These are phyloP conservation scores for Alviniconcha strummeri DNA, from an alignment of 2,888 invertebrate genomes.

Conservation along the genomic window DNA sequence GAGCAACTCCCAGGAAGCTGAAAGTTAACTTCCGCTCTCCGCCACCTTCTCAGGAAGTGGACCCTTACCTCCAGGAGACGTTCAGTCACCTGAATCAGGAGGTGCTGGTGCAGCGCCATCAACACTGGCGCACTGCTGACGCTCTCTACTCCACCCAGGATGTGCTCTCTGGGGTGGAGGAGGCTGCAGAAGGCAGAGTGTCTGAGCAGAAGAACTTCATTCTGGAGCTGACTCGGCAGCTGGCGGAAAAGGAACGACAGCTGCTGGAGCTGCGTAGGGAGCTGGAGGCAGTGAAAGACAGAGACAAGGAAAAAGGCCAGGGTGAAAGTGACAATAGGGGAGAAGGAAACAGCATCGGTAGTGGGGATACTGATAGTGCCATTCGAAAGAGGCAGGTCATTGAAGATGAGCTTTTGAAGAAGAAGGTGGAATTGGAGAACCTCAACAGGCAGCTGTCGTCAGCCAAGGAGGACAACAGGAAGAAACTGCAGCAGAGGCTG, in stretches of 20 bases:
- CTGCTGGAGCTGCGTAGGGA: conserved; percentile 45
- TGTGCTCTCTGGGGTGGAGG: conserved; percentile 51
- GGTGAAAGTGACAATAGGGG: background rate
- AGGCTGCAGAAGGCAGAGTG: conserved; percentile 52
- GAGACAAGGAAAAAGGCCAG: conserved; percentile 15
- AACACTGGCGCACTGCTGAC: conserved; percentile 52
- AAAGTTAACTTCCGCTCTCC: conserved; percentile 18
- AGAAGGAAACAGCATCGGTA: background rate
- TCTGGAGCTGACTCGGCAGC: conserved; percentile 48
- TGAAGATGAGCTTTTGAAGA: conserved; percentile 27
- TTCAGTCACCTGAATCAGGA: conserved; percentile 39
- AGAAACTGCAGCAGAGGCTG: background rate
- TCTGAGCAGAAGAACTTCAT: conserved; percentile 55
- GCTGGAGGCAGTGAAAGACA: conserved; percentile 44
- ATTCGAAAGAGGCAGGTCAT: conserved; percentile 15
- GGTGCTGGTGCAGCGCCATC: conserved; percentile 49
- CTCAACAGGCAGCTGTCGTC: conserved; percentile 18
- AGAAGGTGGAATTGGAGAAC: conserved; percentile 26
- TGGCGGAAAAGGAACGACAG: conserved; percentile 51
- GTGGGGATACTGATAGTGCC: background rate
- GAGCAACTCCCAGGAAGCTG: background rate
- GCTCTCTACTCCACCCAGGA: conserved; percentile 55
- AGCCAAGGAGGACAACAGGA: conserved; percentile 27
- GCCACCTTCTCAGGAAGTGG: conserved; percentile 6
- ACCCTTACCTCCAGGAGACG: conserved; percentile 28